These are phyloP conservation scores for Pluvianellus socialis DNA, from an alignment of 2,113 vertebrate genomes.

Conservation along the genomic window DNA sequence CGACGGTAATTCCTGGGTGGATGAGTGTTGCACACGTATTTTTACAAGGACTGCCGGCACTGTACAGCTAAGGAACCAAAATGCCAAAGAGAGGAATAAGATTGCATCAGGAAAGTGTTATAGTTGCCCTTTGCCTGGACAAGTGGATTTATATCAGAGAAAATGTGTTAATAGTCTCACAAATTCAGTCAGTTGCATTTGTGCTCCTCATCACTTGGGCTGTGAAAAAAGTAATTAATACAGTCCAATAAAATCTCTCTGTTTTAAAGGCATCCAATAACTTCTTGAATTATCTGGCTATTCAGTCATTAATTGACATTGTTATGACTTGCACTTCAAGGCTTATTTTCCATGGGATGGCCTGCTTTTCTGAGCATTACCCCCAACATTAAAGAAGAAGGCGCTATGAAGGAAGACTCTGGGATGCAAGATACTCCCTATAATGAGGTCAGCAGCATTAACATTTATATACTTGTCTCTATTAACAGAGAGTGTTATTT, in stretches of 20 bases:
- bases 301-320: not conserved
- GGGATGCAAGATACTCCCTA: slow-evolving; percentile 97
- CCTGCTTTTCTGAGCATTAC: slow-evolving; percentile 95
- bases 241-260: not conserved
- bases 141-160: not conserved
- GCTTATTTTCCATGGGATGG: slow-evolving; percentile 97
- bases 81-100: not conserved
- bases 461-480: not conserved
- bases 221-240: not conserved
- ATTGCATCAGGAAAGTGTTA: not conserved
- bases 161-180: not conserved
- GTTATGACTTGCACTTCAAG: slow-evolving; percentile 69
- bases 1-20: fast-evolving
- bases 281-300: not conserved
- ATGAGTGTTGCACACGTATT: fast-evolving
- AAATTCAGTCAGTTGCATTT: not conserved
- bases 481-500: not conserved
- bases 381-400: slow-evolving; percentile 97
- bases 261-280: not conserved
- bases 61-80: not conserved
- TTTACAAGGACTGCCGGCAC: not conserved
- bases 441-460: slow-evolving; percentile 83
- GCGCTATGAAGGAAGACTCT: slow-evolving; percentile 96
- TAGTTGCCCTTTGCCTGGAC: not conserved
- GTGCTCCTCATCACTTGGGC: not conserved